These are phyloP conservation scores for Drosophila dunni DNA, from an alignment of 1,140 invertebrate genomes.

Conservation along the genomic window DNA sequence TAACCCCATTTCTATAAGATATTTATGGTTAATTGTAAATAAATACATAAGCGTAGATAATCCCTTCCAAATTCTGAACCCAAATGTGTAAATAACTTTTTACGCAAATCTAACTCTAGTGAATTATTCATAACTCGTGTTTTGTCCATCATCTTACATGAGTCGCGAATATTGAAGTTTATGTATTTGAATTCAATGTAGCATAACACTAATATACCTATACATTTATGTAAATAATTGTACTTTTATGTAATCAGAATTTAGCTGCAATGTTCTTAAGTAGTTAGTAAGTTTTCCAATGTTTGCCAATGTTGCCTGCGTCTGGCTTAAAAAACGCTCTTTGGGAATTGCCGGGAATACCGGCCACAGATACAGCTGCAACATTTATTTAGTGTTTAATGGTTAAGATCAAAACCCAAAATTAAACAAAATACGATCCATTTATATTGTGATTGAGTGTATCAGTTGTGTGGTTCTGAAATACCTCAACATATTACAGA, in stretches of 20 bases:
- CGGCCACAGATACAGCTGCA: constrained; percentile 28
- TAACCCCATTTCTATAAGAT: constrained; percentile 19
- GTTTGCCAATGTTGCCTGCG: constrained; percentile 63
- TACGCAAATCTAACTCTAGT: constrained; percentile 35
- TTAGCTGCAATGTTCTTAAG: constrained; percentile 71
- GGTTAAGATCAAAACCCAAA: constrained; percentile 16
- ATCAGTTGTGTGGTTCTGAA: constrained; percentile 58
- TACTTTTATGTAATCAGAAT: constrained; percentile 45
- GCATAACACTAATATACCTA: constrained; percentile 20
- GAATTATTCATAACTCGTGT: constrained; percentile 8
- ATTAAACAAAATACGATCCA: neutral
- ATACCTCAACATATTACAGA: constrained; percentile 88
- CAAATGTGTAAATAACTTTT: constrained; percentile 67
- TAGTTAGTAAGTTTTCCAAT: constrained; percentile 75
- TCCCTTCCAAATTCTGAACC: neutral
- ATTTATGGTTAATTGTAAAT: constrained; percentile 54
- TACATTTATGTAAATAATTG: constrained; percentile 24
- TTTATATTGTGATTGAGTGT: constrained; percentile 32
- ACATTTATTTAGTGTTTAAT: constrained; percentile 24
- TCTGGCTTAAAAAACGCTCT: constrained; percentile 56
- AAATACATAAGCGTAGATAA: constrained; percentile 58
- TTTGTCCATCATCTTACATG: constrained; percentile 14
- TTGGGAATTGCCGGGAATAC: constrained; percentile 2
- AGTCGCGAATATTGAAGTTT: constrained; percentile 39
- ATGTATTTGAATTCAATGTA: constrained; percentile 62